Evolutionary conservation across 2,888 invertebrate species (phyloP).

Genomic region (Cactoblastis cactorum): DNA sequence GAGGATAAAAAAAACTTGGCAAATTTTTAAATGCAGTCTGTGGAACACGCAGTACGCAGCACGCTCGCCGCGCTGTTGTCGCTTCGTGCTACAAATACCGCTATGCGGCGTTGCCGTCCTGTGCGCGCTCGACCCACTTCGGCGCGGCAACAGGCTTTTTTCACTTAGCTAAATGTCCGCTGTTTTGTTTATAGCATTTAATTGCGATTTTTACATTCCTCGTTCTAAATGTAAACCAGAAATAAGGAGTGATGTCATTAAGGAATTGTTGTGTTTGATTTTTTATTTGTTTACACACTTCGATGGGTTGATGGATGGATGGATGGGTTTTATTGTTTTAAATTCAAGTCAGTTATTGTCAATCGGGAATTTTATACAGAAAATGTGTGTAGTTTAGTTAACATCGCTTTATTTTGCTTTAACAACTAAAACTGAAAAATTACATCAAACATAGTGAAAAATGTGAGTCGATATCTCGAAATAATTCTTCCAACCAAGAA

Average conservation of each 20-base stretch:
- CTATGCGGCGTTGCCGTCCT: conserved; percentile 64
- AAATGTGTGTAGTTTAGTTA: no score
- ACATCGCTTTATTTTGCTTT: no score
- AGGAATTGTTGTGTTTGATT: conserved; percentile 5
- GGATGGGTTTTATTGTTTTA: no score
- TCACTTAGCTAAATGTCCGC: conserved; percentile 49
- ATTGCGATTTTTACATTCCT: conserved; percentile 31
- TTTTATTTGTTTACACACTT: neutral
- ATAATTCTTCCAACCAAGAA: no score
- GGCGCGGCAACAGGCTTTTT: conserved; percentile 52
- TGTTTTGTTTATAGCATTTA: conserved; percentile 33
- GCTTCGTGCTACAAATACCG: conserved; percentile 43
- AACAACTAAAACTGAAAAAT: no score
- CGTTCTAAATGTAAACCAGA: conserved; percentile 21
- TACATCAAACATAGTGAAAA: no score
- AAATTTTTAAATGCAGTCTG: neutral
- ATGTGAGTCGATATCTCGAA: no score
- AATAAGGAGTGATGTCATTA: conserved; percentile 11
- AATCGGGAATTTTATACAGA: no score
- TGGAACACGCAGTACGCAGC: conserved; percentile 18
- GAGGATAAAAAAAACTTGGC: no score
- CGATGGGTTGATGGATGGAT: neutral
- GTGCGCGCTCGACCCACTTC: conserved; percentile 48
- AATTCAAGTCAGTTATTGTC: no score
- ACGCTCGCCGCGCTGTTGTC: conserved; percentile 41